Conservation (phyloP, 2,888 invertebrate genomes). For the Mimumesa dahlbomi region DNA sequence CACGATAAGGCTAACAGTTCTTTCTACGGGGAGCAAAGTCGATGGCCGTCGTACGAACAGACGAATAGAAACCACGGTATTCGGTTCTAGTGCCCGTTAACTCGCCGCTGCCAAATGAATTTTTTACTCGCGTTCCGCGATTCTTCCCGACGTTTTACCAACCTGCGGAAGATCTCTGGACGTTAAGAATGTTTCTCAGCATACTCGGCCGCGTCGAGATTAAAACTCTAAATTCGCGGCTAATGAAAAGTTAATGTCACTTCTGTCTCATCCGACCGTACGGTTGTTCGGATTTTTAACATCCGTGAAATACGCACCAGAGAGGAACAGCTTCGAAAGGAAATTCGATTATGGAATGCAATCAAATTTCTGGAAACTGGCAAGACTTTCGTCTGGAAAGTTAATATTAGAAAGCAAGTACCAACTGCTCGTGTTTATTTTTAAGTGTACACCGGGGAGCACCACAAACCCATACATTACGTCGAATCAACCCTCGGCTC, state of each 20-base stretch:
- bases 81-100: neutral
- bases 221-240: too few relatives aligned
- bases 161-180: too few relatives aligned
- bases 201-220: too few relatives aligned
- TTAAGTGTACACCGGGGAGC: too few relatives aligned
- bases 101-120: neutral
- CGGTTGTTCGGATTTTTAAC: too few relatives aligned
- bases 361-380: neutral
- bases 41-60: neutral
- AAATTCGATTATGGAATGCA: slow-evolving; percentile 12
- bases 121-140: neutral
- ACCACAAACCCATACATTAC: too few relatives aligned
- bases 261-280: too few relatives aligned
- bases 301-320: neutral
- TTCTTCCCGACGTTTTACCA: neutral
- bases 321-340: neutral
- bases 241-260: too few relatives aligned
- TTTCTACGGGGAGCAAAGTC: neutral
- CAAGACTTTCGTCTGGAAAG: slow-evolving; percentile 18
- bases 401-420: slow-evolving; percentile 18
- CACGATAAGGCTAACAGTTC: neutral
- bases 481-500: too few relatives aligned
- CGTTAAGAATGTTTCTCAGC: too few relatives aligned
- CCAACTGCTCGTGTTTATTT: slow-evolving; percentile 14
- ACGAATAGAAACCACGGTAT: neutral